Evolutionary conservation across 1,140 invertebrate genomes (phyloP).

Genomic region (Copidosoma floridanum): DNA sequence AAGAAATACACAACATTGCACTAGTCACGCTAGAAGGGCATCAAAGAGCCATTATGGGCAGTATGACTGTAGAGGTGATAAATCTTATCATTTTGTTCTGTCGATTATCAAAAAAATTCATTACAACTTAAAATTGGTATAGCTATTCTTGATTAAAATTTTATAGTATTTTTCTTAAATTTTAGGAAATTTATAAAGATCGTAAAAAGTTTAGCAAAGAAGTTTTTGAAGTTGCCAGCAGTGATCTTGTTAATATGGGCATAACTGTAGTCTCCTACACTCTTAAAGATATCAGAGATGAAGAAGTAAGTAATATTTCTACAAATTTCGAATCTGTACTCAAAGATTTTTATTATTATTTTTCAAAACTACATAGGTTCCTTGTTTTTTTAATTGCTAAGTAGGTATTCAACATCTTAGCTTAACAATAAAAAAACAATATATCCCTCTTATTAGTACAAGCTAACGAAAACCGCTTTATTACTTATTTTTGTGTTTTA

Average conservation of each 20-base stretch:
- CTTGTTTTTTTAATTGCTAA: slow-evolving; percentile 22
- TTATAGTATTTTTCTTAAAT: slow-evolving; percentile 18
- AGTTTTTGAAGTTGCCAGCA: slow-evolving; percentile 92
- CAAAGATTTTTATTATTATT: too few relatives aligned
- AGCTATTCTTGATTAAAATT: not conserved
- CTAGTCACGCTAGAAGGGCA: slow-evolving; percentile 95
- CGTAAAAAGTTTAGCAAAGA: slow-evolving; percentile 98
- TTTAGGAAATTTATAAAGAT: slow-evolving; percentile 95
- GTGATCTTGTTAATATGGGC: slow-evolving; percentile 96
- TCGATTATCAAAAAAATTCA: not conserved
- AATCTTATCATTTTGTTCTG: not conserved
- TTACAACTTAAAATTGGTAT: not conserved
- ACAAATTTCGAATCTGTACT: slow-evolving; percentile 5
- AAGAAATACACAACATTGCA: slow-evolving; percentile 90
- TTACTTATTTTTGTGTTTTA: slow-evolving; percentile 11
- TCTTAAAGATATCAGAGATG: slow-evolving; percentile 95
- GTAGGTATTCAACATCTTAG: slow-evolving; percentile 14
- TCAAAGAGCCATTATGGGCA: slow-evolving; percentile 97
- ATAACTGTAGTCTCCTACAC: slow-evolving; percentile 98
- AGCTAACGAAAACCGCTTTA: not conserved
- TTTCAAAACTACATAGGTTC: too few relatives aligned
- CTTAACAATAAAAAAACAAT: slow-evolving; percentile 13
- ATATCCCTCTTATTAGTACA: slow-evolving; percentile 40
- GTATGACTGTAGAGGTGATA: slow-evolving; percentile 92
- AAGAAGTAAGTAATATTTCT: slow-evolving; percentile 74